A percentile compares a stretch with the other conserved stretches of the same genome.
phyloP scores from a whole-genome alignment of 2,797 vertebrate species.

The Karalla daura region DNA sequence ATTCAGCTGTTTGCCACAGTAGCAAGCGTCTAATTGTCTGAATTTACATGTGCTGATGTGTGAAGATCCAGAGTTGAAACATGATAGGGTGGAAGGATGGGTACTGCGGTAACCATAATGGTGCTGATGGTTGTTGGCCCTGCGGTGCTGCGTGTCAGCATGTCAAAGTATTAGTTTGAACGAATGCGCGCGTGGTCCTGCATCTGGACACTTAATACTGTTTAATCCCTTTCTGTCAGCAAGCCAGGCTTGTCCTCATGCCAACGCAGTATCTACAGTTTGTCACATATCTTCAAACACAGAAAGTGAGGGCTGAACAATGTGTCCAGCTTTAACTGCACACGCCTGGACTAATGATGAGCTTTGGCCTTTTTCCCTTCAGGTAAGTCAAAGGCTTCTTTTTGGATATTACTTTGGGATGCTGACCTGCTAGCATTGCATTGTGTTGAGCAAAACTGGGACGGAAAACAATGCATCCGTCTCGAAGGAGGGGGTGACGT shows the following conservation, averaged over 20 bases:
- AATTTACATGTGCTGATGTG: not conserved
- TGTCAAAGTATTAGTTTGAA: conserved; percentile 62
- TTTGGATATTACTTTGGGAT: conserved; percentile 6
- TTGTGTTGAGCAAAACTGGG: not conserved
- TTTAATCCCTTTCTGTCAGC: conserved; percentile 77
- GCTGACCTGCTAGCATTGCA: not conserved
- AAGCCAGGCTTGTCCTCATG: conserved; percentile 53
- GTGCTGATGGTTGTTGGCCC: conserved; percentile 43
- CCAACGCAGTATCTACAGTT: conserved; percentile 56
- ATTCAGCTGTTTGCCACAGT: conserved; percentile 11
- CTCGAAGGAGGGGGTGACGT: conserved; percentile 4
- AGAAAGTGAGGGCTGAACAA: conserved; percentile 44
- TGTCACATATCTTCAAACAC: conserved; percentile 59
- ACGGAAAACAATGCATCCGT: conserved; percentile 10
- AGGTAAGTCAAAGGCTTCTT: conserved; percentile 61
- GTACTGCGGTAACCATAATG: conserved; percentile 18
- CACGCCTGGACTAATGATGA: conserved; percentile 26
- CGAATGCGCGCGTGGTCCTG: conserved; percentile 61
- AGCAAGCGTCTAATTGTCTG: not conserved
- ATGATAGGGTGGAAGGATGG: conserved; percentile 2
- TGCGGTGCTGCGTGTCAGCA: conserved; percentile 55
- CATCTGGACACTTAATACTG: conserved; percentile 82
- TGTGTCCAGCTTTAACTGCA: conserved; percentile 24
- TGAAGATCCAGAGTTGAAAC: conserved; percentile 3
- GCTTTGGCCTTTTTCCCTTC: not conserved